Evolutionary conservation across 2,113 vertebrate genomes (phyloP), one percentile per base, ranked within the genome.

Genomic region (Xiphophorus hellerii): DNA sequence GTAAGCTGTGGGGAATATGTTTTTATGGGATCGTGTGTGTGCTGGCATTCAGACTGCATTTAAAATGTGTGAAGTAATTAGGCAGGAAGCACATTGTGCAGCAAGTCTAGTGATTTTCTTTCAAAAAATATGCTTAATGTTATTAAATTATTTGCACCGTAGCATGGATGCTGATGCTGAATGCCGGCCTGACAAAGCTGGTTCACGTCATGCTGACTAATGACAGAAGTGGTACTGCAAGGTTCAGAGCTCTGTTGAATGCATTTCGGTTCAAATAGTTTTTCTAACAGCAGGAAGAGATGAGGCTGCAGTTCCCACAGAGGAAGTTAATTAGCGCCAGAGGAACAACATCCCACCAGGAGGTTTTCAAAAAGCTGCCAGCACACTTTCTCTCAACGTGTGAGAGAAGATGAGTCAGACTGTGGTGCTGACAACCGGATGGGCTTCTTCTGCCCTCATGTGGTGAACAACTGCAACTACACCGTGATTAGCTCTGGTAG

Each of bases 361-460:
- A 62, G 65, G 62, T 39, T 44, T 33, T 63, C n/a, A 66, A 66
- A 42, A 51, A 63, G 60, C 68, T 74, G 44, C 27, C 81, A 72
- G 78, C 68, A 15, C 44, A 22, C 58, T 62, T 58, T 20, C 30
- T 3, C 35, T 1, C 2, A 1, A 39, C 9, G 3, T 81, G 3
- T 81, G 33, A 35, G 7, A 2, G 15, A 33, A n/a, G 1, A 33
- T 29, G 68, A 66, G 64, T 61, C 48, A 22, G 2, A 33, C 3
- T 22, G 1, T 44, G 48, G 37, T 1, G 33, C 39, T 35, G 65
- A 25, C 2, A n/a, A 27, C 2, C 66, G 79, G 74, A 66, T 78
- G 76, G 85, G 86, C 83, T 81, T 87, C 64, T 87, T 64, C 70
- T 84, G 3, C 90, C 88, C 74, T 88, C 93, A 67, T 74, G 91